phyloP scores from a whole-genome alignment of 2,113 vertebrate species.

The Natator depressus region DNA sequence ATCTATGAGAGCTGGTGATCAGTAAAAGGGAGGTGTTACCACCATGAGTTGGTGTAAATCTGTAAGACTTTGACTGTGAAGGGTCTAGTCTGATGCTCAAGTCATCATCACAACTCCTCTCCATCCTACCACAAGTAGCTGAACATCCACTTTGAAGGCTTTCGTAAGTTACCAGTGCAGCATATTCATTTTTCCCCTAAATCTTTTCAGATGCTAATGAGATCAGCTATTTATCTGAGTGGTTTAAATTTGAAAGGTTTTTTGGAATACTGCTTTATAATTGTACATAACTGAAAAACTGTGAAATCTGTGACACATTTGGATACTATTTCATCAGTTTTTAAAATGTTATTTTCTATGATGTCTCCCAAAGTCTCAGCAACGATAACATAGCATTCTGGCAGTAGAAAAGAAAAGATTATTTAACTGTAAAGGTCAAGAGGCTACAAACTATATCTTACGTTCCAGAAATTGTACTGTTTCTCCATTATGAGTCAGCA shows the following conservation, averaged over 20 bases:
- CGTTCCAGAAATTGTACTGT: background rate
- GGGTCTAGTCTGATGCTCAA: background rate
- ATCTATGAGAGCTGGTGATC: background rate
- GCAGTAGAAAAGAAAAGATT: background rate
- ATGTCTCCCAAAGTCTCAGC: background rate
- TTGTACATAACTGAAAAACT: background rate
- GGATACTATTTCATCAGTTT: background rate
- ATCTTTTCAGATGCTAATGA: background rate
- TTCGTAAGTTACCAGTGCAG: background rate
- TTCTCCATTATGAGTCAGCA: background rate
- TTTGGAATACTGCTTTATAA: background rate
- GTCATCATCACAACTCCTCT: background rate
- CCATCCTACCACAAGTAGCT: background rate
- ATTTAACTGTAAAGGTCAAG: background rate
- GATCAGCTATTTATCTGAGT: background rate
- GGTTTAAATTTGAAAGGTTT: background rate
- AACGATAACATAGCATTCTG: background rate
- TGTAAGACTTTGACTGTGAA: background rate
- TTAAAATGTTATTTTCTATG: background rate
- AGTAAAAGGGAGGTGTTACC: background rate
- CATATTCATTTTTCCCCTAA: background rate
- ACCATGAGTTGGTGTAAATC: background rate
- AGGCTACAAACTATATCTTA: background rate
- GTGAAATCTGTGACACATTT: background rate
- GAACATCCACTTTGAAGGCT: background rate